phyloP scores from a whole-genome alignment of 2,888 invertebrate species.

The Galerucella nymphaeae region DNA sequence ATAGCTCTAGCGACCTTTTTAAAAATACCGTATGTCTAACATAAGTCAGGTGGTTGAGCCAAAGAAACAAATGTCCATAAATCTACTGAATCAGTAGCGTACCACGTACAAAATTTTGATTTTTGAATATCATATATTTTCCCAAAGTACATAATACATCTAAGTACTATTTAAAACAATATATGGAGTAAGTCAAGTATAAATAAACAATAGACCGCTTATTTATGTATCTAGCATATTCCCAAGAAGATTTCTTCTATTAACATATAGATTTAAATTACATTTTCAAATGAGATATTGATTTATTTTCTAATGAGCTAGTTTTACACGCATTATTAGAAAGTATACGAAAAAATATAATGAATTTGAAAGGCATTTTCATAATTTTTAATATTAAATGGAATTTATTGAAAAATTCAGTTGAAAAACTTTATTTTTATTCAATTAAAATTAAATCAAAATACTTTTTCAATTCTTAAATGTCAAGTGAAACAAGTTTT shows the following conservation, averaged over 20 bases:
- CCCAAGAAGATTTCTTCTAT: conserved; percentile 11
- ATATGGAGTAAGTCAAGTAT: conserved; percentile 4
- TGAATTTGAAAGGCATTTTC: background rate
- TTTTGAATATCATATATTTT: background rate
- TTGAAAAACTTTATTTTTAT: no score
- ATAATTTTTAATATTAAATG: background rate
- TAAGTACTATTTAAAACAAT: background rate
- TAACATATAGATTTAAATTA: background rate
- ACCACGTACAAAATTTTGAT: no score
- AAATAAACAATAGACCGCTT: background rate
- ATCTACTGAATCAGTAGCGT: no score
- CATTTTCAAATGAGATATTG: background rate
- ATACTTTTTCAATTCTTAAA: background rate
- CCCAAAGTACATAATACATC: background rate
- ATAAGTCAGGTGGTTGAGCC: no score
- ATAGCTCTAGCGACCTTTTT: no score
- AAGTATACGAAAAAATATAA: background rate
- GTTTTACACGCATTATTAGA: background rate
- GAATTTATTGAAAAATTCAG: background rate
- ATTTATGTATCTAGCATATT: conserved; percentile 1
- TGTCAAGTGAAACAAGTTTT: conserved; percentile 12
- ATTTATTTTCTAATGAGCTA: background rate
- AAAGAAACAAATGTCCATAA: no score
- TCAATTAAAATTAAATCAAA: background rate
- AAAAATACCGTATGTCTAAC: no score